phyloP scores from a whole-genome alignment of 2,113 vertebrate genomes.

The Bettongia penicillata region DNA sequence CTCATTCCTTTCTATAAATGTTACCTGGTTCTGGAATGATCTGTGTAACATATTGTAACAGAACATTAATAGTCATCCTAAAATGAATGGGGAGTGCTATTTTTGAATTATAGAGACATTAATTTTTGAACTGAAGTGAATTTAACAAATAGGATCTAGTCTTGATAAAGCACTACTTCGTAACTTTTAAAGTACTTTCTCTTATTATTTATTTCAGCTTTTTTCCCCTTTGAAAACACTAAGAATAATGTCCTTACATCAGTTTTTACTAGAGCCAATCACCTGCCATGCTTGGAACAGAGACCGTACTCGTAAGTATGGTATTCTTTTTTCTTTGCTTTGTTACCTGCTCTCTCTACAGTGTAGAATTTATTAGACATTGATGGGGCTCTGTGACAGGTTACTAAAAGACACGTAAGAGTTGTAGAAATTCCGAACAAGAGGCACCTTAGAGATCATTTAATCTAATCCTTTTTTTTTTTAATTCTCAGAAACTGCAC shows the following conservation, averaged over 20 bases:
- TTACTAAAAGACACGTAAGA: neutral
- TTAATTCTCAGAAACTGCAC: neutral
- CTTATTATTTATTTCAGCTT: constrained; percentile 75
- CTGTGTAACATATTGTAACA: neutral
- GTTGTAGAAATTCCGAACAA: neutral
- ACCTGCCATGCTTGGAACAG: constrained; percentile 99
- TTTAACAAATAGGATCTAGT: neutral
- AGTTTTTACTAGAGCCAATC: constrained; percentile 98
- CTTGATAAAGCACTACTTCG: neutral
- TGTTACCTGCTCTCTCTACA: neutral
- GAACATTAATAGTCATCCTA: neutral
- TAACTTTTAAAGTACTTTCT: constrained; percentile 26
- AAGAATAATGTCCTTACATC: constrained; percentile 95
- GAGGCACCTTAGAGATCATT: neutral
- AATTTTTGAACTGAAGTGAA: neutral
- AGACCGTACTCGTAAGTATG: constrained; percentile 94
- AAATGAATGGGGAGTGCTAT: neutral
- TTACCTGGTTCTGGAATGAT: neutral
- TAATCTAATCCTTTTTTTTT: neutral
- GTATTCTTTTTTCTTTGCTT: constrained; percentile 22
- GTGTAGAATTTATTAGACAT: constrained; percentile 13
- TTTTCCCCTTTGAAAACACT: constrained; percentile 69
- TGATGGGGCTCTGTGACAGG: constrained; percentile 9
- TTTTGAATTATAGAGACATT: neutral
- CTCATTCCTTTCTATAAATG: neutral